Evolutionary conservation across 1,140 invertebrate species (phyloP), one percentile per base, ranked within the genome.

Genomic region (Cotesia chilonis): DNA sequence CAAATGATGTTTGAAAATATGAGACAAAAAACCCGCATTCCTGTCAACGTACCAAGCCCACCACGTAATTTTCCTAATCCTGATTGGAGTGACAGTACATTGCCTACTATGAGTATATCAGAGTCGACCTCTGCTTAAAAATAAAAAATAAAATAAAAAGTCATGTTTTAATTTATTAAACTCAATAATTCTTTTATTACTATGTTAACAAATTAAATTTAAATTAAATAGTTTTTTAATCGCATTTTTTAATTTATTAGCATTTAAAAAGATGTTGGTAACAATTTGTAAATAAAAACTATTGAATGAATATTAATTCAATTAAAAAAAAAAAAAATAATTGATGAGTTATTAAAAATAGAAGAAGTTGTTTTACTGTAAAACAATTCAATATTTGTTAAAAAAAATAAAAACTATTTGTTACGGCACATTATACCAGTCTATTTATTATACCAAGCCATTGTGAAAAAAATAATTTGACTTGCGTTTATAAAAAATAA

Each of bases 71-170:
- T 71, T 77, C 80, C 79, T 6, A 61, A 74, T 64, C 75, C 80
- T n/a, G 75, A 82, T 66, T 81, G 78, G 78, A 82, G 74, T 57
- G 80, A 82, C 47, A 82, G 79, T 61, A 78, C 78, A 20, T 68
- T 82, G 41, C 75, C 74, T 28, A 81, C 79, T 35, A 75, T 82
- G 54, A 80, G 76, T 71, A 73, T 73, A 14, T 75, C 78, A 2
- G 78, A 74, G 7, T 76, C 65, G 10, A 74, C 73, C 54, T n/a
- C 67, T 37, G 60, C 59, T 35, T 60, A 10, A 64, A 47, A 47
- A 41, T 9, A 41, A 55, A 35, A 60, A 38, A 41, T 63, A 64
- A 6, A 63, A 66, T 65, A 54, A 51, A 73, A 36, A 54, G 14
- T 38, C 35, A 7, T 14, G 47, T 2, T 47, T 60, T 64, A 38